Evolutionary conservation across 23 tunicate species (phyloP).

Genomic region (Trididemnum miniatum): DNA sequence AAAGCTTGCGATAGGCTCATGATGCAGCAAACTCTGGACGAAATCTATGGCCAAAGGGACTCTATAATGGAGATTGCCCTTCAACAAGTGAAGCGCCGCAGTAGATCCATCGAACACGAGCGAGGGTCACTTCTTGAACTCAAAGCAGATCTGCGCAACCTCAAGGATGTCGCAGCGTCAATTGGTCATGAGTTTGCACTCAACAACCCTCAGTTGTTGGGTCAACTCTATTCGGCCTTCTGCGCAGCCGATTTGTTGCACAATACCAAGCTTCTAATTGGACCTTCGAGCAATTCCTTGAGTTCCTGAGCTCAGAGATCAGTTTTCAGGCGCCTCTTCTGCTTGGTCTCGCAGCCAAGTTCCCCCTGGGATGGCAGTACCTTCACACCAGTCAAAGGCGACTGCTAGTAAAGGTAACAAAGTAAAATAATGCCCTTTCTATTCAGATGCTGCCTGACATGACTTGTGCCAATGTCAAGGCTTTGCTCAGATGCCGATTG

Average conservation of each 20-base stretch:
- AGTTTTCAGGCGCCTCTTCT: too few species aligned
- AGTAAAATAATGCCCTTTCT: neutral
- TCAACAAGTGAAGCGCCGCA: neutral
- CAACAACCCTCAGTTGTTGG: neutral
- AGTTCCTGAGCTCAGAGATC: too few species aligned
- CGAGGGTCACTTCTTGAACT: neutral
- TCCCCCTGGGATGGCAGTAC: too few species aligned
- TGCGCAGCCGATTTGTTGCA: neutral
- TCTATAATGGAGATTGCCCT: neutral
- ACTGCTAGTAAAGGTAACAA: too few species aligned
- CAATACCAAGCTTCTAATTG: neutral
- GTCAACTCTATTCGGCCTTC: neutral
- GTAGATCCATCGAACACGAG: neutral
- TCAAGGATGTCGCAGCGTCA: neutral
- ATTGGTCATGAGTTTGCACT: neutral
- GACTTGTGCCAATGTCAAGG: neutral
- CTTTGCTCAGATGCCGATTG: neutral
- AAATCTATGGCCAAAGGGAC: slow-evolving; percentile 5
- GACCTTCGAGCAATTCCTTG: neutral
- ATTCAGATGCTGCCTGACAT: neutral
- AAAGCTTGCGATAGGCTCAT: too few species aligned
- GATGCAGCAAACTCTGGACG: too few species aligned
- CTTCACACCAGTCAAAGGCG: too few species aligned
- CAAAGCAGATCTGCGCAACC: neutral
- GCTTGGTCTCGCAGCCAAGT: too few species aligned